These are phyloP conservation scores for Chrysochloris asiatica DNA, from an alignment of 2,113 vertebrate genomes.

Conservation along the genomic window DNA sequence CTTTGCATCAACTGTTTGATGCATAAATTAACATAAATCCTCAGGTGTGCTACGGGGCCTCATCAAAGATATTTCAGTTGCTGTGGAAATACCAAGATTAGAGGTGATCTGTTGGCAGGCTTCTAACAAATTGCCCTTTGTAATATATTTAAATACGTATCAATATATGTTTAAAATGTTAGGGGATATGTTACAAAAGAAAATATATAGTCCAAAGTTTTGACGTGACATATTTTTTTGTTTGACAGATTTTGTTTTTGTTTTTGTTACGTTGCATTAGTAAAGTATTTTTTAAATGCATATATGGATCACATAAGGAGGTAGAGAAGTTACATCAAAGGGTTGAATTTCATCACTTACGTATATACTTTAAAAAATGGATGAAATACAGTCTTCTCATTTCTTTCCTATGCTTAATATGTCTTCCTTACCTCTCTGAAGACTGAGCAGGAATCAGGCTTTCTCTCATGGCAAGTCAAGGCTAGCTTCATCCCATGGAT, in stretches of 20 bases:
- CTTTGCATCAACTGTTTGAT: neutral
- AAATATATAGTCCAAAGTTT: neutral
- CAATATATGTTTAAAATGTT: neutral
- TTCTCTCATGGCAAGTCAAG: neutral
- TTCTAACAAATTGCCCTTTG: neutral
- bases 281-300: neutral
- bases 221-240: neutral
- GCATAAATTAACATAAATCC: too few relatives aligned
- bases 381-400: neutral
- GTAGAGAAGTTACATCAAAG: neutral
- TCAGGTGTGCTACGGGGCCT: too few relatives aligned
- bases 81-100: too few relatives aligned
- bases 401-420: neutral
- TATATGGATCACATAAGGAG: neutral
- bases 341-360: neutral
- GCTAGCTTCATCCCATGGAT: constrained; percentile 21
- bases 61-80: constrained; percentile 14
- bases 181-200: neutral
- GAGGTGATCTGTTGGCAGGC: neutral
- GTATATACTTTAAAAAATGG: constrained; percentile 36
- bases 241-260: too few relatives aligned
- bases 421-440: constrained; percentile 4
- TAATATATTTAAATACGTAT: neutral
- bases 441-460: neutral
- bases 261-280: neutral